These are phyloP conservation scores for Limonius californicus DNA, from an alignment of 1,140 invertebrate genomes.

Conservation along the genomic window DNA sequence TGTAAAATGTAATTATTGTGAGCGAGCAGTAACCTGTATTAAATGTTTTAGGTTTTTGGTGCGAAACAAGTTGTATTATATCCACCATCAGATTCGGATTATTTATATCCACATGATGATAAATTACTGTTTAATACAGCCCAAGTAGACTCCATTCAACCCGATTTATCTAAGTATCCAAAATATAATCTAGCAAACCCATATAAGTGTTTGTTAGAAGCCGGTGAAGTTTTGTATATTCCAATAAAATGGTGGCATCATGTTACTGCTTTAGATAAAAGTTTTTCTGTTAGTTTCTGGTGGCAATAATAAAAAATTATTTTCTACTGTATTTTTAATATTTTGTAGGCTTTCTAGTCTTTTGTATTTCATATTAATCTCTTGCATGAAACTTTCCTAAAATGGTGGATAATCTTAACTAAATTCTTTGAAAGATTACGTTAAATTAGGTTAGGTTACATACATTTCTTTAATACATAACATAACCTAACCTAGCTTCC, in stretches of 20 bases:
- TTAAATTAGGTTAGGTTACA: no score
- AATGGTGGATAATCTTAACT: no score
- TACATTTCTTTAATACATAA: no score
- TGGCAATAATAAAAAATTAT: slow-evolving; percentile 64
- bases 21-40: slow-evolving; percentile 6
- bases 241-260: slow-evolving; percentile 95
- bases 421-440: no score
- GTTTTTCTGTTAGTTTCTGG: slow-evolving; percentile 93
- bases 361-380: no score
- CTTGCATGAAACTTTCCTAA: no score
- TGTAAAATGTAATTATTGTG: no score
- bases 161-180: slow-evolving; percentile 71
- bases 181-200: slow-evolving; percentile 64
- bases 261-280: slow-evolving; percentile 73
- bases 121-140: slow-evolving; percentile 77
- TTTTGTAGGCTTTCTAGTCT: no score
- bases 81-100: slow-evolving; percentile 61
- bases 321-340: no score
- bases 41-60: slow-evolving; percentile 68
- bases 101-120: slow-evolving; percentile 78
- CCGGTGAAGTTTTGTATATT: slow-evolving; percentile 89
- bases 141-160: slow-evolving; percentile 77
- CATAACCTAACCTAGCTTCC: no score
- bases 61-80: slow-evolving; percentile 83
- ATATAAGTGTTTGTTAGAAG: slow-evolving; percentile 66